phyloP scores from a whole-genome alignment of 2,888 invertebrate species.

The Autographa gamma region DNA sequence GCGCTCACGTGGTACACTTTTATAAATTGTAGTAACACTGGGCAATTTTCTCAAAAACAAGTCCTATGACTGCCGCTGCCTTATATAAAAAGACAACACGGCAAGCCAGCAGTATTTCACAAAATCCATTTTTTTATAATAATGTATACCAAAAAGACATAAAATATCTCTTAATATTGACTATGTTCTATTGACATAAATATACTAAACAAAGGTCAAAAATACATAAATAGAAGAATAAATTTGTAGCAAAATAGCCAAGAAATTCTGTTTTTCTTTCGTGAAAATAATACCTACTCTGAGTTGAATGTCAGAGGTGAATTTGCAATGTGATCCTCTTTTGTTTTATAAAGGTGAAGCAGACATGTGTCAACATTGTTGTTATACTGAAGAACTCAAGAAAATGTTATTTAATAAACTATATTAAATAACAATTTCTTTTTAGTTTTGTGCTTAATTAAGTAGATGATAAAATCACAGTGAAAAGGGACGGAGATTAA shows the following conservation, averaged over 20 bases:
- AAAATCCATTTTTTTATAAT: too few species aligned
- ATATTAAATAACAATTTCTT: too few species aligned
- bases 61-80: too few species aligned
- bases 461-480: too few species aligned
- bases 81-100: too few species aligned
- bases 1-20: too few species aligned
- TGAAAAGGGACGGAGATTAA: too few species aligned
- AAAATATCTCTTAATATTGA: background rate
- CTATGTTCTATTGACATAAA: slow-evolving; percentile 1
- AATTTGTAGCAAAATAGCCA: background rate
- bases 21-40: too few species aligned
- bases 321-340: background rate
- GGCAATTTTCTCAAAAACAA: too few species aligned
- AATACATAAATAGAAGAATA: background rate
- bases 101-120: too few species aligned
- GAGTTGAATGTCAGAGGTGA: background rate
- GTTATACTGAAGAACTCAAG: background rate
- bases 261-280: background rate
- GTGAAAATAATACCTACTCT: background rate
- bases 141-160: too few species aligned
- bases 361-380: background rate
- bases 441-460: too few species aligned
- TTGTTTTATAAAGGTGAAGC: background rate
- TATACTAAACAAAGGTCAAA: background rate
- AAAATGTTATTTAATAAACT: background rate